These are phyloP conservation scores for Mimas tiliae DNA, from an alignment of 2,888 invertebrate species.

Conservation along the genomic window DNA sequence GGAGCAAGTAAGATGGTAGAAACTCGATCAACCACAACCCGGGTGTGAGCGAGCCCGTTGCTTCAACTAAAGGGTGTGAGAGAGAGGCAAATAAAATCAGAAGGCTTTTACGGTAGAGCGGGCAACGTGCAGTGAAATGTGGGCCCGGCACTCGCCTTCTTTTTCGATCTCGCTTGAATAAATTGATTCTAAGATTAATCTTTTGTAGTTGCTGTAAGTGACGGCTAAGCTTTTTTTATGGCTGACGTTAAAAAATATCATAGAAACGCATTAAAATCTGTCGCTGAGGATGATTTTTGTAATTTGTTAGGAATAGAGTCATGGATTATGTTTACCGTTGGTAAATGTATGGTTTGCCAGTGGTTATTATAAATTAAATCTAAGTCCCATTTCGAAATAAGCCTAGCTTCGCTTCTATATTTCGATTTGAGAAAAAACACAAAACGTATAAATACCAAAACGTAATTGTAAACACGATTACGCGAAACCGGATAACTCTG, in stretches of 20 bases:
- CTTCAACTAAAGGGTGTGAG: slow-evolving; percentile 47
- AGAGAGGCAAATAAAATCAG: slow-evolving; percentile 69
- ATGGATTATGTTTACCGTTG: background rate
- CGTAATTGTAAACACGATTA: background rate
- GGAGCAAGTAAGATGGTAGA: slow-evolving; percentile 82
- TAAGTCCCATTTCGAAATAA: background rate
- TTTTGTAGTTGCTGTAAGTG: slow-evolving; percentile 71
- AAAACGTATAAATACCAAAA: background rate
- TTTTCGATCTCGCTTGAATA: slow-evolving; percentile 82
- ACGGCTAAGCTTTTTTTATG: slow-evolving; percentile 57
- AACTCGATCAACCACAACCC: slow-evolving; percentile 77
- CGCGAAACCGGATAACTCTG: slow-evolving; percentile 17
- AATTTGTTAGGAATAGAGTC: slow-evolving; percentile 21
- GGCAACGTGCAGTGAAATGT: slow-evolving; percentile 81
- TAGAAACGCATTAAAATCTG: slow-evolving; percentile 45
- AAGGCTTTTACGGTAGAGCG: slow-evolving; percentile 84
- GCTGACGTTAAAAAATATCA: slow-evolving; percentile 47
- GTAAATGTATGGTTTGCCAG: background rate
- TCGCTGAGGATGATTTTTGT: slow-evolving; percentile 38
- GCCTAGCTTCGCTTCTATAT: background rate
- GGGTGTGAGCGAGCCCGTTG: slow-evolving; percentile 58
- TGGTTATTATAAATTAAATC: background rate
- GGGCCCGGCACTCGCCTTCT: slow-evolving; percentile 72
- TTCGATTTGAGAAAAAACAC: background rate
- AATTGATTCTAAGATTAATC: slow-evolving; percentile 82